Conservation (phyloP, 2,888 invertebrate species). For the Diarsia dahlii region DNA sequence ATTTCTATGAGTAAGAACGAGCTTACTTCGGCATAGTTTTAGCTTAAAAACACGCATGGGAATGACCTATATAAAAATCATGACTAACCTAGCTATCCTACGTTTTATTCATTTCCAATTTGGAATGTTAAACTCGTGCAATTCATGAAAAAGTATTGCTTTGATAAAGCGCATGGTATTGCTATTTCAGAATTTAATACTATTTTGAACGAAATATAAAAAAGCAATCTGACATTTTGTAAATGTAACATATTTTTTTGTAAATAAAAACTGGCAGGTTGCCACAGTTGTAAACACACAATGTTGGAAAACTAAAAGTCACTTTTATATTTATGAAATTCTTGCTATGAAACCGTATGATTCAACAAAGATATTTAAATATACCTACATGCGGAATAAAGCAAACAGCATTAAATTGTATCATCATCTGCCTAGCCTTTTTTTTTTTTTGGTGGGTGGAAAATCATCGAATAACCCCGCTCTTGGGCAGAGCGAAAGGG, state of each 20-base stretch:
- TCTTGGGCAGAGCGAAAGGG: no score
- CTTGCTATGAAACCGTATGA: slow-evolving; percentile 1
- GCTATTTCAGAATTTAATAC: slow-evolving; percentile 30
- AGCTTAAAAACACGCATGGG: background rate
- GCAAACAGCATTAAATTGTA: background rate
- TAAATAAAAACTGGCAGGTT: slow-evolving; percentile 30
- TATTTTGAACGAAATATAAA: slow-evolving; percentile 38
- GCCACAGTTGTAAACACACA: slow-evolving; percentile 25
- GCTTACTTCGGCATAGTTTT: background rate
- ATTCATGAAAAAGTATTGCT: slow-evolving; percentile 13
- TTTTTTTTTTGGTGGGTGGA: no score
- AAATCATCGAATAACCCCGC: no score
- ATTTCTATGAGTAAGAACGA: background rate
- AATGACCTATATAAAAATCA: background rate
- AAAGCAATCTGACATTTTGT: slow-evolving; percentile 11
- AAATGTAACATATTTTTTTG: slow-evolving; percentile 4
- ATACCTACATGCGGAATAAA: background rate
- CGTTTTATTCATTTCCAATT: slow-evolving; percentile 14
- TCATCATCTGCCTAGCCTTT: no score
- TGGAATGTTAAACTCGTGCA: background rate
- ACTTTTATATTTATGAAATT: slow-evolving; percentile 35
- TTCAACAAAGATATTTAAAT: background rate
- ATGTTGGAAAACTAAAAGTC: slow-evolving; percentile 16
- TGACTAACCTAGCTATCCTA: background rate
- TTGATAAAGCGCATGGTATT: slow-evolving; percentile 8